phyloP scores from a whole-genome alignment of 2,113 vertebrate genomes.

The Corynorhinus townsendii region DNA sequence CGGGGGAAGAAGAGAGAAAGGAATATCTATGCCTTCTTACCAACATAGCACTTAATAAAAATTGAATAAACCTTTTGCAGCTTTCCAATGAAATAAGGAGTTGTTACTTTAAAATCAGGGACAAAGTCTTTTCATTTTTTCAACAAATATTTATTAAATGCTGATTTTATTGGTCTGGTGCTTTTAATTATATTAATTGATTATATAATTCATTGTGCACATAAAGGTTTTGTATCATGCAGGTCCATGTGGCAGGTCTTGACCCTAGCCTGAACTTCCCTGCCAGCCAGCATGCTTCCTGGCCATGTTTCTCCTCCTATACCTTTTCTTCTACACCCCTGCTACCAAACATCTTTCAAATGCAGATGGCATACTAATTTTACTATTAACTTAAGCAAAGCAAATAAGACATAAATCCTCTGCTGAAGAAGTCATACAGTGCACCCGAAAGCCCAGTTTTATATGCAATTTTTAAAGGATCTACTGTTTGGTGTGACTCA shows the following conservation, averaged over 20 bases:
- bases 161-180: not conserved
- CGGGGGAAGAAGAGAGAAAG: too few relatives aligned
- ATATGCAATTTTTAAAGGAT: slow-evolving; percentile 22
- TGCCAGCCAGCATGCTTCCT: not conserved
- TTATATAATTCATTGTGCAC: not conserved
- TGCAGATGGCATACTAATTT: slow-evolving; percentile 26
- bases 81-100: not conserved
- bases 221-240: not conserved
- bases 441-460: slow-evolving; percentile 4
- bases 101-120: not conserved
- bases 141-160: not conserved
- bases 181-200: not conserved
- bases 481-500: slow-evolving; percentile 13
- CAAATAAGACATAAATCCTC: slow-evolving; percentile 59
- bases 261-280: not conserved
- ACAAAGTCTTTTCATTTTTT: not conserved
- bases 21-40: not conserved
- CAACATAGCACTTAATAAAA: not conserved
- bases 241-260: not conserved
- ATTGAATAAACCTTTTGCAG: not conserved
- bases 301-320: not conserved
- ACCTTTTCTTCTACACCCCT: not conserved
- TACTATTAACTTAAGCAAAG: slow-evolving; percentile 59
- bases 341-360: slow-evolving; percentile 35
- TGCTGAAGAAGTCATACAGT: not conserved